These are phyloP conservation scores for Oceanites oceanicus DNA, from an alignment of 2,113 vertebrate genomes.

Conservation along the genomic window DNA sequence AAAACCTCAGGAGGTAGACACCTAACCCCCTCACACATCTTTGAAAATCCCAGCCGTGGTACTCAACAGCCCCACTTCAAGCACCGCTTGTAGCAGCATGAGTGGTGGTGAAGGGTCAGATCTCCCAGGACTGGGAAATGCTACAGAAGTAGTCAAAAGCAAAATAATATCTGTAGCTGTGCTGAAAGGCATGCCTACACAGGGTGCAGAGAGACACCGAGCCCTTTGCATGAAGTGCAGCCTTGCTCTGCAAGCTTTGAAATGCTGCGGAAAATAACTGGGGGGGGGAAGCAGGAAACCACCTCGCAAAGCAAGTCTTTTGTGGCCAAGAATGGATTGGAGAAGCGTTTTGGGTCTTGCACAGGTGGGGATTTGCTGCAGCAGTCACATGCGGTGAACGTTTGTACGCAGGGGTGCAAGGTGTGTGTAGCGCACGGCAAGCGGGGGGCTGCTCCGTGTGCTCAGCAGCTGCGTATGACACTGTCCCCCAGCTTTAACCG, in stretches of 20 bases:
- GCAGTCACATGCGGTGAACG: not conserved
- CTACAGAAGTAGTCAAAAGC: not conserved
- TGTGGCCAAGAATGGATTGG: not conserved
- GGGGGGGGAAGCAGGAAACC: not conserved
- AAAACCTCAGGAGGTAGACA: not conserved
- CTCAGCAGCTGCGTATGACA: not conserved
- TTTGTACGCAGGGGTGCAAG: not conserved
- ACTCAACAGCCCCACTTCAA: not conserved
- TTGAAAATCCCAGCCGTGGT: not conserved
- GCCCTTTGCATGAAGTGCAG: not conserved
- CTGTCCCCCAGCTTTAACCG: not conserved
- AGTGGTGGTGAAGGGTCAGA: not conserved
- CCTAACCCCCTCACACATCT: not conserved
- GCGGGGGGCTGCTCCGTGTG: rapidly evolving
- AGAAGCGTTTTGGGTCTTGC: not conserved
- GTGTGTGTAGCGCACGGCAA: not conserved
- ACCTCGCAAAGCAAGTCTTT: not conserved
- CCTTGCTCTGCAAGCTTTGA: not conserved
- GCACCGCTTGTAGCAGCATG: not conserved
- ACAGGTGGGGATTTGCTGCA: not conserved
- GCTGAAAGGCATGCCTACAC: not conserved
- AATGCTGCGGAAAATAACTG: not conserved
- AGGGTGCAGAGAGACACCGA: not conserved
- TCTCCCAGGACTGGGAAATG: not conserved
- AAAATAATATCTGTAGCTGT: not conserved